Percentiles rank a stretch among this genome's conserved stretches.
phyloP scores from a whole-genome alignment of 1,140 invertebrate genomes.

The Ridgeia piscesae region DNA sequence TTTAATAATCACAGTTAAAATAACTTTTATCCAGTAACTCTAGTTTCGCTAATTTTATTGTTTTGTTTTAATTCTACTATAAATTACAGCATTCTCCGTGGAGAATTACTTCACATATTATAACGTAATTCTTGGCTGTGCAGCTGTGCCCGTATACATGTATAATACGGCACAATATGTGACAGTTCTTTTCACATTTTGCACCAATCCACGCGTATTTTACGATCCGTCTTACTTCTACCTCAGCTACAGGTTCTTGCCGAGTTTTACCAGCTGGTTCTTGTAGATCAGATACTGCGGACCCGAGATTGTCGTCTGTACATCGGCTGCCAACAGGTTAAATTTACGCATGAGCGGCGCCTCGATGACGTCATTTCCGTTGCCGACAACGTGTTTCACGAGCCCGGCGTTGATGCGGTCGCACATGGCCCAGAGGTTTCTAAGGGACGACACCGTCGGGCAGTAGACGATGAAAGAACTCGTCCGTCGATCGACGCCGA shows the following conservation, averaged over 20 bases:
- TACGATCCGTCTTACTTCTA: no score
- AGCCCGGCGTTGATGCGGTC: slow-evolving; percentile 23
- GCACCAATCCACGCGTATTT: not conserved
- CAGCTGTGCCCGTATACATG: not conserved
- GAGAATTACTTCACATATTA: not conserved
- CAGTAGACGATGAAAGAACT: slow-evolving; percentile 24
- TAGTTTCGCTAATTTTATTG: not conserved
- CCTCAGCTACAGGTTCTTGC: not conserved
- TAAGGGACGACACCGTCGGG: slow-evolving; percentile 24
- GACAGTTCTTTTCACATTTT: not conserved
- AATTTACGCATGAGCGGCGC: not conserved
- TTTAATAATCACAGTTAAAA: not conserved
- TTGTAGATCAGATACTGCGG: slow-evolving; percentile 12
- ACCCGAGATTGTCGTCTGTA: not conserved
- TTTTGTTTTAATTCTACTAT: not conserved
- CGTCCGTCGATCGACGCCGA: slow-evolving; percentile 18
- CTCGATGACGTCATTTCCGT: not conserved
- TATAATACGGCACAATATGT: not conserved
- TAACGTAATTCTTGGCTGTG: not conserved
- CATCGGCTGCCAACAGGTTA: not conserved
- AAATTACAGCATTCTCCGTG: not conserved
- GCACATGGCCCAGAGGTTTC: slow-evolving; percentile 29
- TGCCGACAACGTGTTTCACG: not conserved
- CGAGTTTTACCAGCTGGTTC: slow-evolving; percentile 3
- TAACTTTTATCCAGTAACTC: not conserved